Conservation (phyloP, 1,140 invertebrate genomes). For the Pemphigus obesinymphae region DNA sequence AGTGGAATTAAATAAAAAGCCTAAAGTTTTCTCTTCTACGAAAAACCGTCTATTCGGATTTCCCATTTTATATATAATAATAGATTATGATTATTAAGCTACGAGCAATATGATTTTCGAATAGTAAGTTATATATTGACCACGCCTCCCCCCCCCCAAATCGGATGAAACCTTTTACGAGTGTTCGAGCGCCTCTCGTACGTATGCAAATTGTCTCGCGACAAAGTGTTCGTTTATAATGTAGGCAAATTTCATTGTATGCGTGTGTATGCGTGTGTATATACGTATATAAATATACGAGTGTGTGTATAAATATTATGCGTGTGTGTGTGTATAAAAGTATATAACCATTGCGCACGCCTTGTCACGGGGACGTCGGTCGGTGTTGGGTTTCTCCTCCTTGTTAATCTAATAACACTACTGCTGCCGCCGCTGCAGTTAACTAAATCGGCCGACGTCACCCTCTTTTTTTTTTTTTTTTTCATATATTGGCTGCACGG, state of each 20-base stretch:
- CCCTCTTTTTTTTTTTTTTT: no score
- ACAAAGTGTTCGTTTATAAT: conserved; percentile 42
- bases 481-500: not conserved
- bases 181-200: not conserved
- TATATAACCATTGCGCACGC: no score
- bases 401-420: conserved; percentile 38
- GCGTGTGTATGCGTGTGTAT: not conserved
- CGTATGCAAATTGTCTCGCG: conserved; percentile 26
- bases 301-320: not conserved
- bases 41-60: no score
- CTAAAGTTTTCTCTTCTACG: no score
- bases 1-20: no score
- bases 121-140: not conserved
- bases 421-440: not conserved
- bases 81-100: not conserved
- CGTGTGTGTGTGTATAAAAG: not conserved
- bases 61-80: no score
- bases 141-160: not conserved
- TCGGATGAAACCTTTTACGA: not conserved
- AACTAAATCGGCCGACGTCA: conserved; percentile 9
- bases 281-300: not conserved
- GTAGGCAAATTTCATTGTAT: conserved; percentile 32
- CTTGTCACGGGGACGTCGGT: not conserved
- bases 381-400: not conserved
- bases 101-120: not conserved